Conservation (phyloP, 2,113 vertebrate species). For the Diphyllodes magnificus region DNA sequence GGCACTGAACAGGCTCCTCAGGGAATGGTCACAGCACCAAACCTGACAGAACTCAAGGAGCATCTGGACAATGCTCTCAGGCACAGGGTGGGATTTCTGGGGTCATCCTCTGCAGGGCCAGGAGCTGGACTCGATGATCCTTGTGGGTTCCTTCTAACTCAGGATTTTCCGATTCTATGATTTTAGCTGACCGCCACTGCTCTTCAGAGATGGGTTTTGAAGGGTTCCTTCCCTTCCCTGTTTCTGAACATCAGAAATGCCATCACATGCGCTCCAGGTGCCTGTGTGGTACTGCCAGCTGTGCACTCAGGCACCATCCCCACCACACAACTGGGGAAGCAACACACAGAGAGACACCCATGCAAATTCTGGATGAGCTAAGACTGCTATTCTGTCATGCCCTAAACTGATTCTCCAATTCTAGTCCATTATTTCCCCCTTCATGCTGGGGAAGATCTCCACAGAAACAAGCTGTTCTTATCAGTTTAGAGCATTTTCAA, state of each 20-base stretch:
- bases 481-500: neutral
- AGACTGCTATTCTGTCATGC: neutral
- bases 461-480: neutral
- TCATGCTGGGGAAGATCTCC: neutral
- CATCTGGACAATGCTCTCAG: neutral
- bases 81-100: neutral
- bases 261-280: accelerated
- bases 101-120: neutral
- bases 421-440: neutral
- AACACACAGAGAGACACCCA: neutral
- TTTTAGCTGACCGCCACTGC: neutral
- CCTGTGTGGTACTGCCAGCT: neutral
- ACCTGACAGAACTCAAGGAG: neutral
- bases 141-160: neutral
- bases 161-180: neutral
- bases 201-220: neutral
- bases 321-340: neutral
- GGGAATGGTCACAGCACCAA: neutral
- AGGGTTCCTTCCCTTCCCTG: neutral
- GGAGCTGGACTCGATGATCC: neutral
- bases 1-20: neutral
- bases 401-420: neutral
- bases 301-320: neutral
- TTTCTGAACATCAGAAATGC: neutral
- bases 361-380: neutral